Conservation (phyloP, 1,140 invertebrate species). For the Tenebrio molitor region DNA sequence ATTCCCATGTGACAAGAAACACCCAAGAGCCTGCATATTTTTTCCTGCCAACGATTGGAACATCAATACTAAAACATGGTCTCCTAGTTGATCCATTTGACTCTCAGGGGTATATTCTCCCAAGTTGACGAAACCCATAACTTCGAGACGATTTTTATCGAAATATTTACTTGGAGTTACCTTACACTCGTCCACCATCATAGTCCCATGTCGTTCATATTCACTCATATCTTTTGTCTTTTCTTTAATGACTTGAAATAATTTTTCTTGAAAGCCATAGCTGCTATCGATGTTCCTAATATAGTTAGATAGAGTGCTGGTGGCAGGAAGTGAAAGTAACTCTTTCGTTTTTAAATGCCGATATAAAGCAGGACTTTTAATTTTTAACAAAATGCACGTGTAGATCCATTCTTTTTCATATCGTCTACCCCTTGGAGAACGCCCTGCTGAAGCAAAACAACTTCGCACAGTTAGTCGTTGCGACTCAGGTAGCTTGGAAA, state of each 20-base stretch:
- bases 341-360: slow-evolving; percentile 9
- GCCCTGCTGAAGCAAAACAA: background rate
- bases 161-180: background rate
- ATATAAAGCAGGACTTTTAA: slow-evolving; percentile 11
- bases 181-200: slow-evolving; percentile 9
- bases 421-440: background rate
- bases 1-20: slow-evolving; percentile 52
- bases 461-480: background rate
- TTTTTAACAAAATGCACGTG: slow-evolving; percentile 22
- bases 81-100: slow-evolving; percentile 51
- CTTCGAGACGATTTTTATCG: too few relatives aligned
- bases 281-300: slow-evolving; percentile 8
- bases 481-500: slow-evolving; percentile 5
- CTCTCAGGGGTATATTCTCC: slow-evolving; percentile 51
- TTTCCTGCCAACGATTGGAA: slow-evolving; percentile 60
- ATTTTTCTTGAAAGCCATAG: slow-evolving; percentile 33
- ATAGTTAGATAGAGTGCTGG: slow-evolving; percentile 7
- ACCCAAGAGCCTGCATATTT: too few relatives aligned
- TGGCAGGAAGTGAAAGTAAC: slow-evolving; percentile 4
- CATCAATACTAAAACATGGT: slow-evolving; percentile 62
- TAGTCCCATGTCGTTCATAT: background rate
- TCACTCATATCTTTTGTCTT: slow-evolving; percentile 25
- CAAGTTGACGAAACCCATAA: too few relatives aligned
- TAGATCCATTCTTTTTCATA: slow-evolving; percentile 35
- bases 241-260: slow-evolving; percentile 35